These are phyloP conservation scores for Schlechtendalia chinensis DNA, from an alignment of 1,140 invertebrate species.

Conservation along the genomic window DNA sequence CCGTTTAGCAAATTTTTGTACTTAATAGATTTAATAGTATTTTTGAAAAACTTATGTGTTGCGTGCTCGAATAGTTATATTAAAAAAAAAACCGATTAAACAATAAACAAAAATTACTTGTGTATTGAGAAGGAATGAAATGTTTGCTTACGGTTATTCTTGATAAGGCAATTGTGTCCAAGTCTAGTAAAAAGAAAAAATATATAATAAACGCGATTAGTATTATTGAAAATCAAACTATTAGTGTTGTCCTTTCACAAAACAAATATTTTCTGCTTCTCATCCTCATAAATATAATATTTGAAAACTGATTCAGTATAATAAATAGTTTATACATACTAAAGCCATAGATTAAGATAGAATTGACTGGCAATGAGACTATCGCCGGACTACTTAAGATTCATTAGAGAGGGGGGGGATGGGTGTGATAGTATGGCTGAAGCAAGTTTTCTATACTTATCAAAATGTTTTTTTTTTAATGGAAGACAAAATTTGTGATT, in stretches of 20 bases:
- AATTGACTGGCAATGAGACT: no score
- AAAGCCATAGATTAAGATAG: no score
- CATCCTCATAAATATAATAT: background rate
- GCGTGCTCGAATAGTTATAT: constrained; percentile 35
- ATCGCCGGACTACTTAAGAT: no score
- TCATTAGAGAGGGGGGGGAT: no score
- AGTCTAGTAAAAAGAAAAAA: constrained; percentile 25
- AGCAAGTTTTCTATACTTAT: no score
- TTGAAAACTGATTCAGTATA: no score
- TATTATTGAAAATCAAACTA: constrained; percentile 21
- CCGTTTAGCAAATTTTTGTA: constrained; percentile 48
- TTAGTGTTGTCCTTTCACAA: background rate
- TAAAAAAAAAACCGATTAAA: no score
- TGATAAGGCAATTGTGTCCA: background rate
- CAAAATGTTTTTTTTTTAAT: no score
- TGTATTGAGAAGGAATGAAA: constrained; percentile 2
- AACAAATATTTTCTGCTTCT: background rate
- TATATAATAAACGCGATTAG: constrained; percentile 32
- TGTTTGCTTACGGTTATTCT: background rate
- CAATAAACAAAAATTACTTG: background rate
- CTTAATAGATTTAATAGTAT: constrained; percentile 46
- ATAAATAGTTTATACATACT: no score
- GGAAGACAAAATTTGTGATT: no score
- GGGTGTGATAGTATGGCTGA: no score
- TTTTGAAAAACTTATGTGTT: constrained; percentile 41